These are phyloP conservation scores for Anastrepha ludens DNA, from an alignment of 1,140 invertebrate genomes.

Conservation along the genomic window DNA sequence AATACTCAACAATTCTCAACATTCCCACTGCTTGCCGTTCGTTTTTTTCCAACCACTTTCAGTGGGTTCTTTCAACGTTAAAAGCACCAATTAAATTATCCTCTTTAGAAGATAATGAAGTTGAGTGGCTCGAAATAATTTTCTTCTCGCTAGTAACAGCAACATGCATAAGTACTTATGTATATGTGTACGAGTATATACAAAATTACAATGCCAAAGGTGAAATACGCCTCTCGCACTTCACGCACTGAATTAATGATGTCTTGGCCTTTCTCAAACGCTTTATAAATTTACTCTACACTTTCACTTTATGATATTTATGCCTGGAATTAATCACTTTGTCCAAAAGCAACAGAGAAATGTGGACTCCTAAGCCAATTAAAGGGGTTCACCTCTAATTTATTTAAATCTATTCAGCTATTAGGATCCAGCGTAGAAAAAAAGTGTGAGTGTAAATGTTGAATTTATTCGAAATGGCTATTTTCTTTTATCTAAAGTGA, in stretches of 20 bases:
- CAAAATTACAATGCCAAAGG: no score
- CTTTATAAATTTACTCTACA: background rate
- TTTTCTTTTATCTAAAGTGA: no score
- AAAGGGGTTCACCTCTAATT: constrained; percentile 22
- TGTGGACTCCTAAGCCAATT: background rate
- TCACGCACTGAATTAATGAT: background rate
- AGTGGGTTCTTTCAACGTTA: background rate
- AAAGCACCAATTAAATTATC: constrained; percentile 21
- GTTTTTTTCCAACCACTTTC: background rate
- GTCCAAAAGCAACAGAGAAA: background rate
- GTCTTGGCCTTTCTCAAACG: background rate
- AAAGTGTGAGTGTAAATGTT: background rate
- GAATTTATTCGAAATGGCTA: background rate
- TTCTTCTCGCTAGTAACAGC: background rate
- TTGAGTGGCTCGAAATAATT: background rate
- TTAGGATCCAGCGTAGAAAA: background rate
- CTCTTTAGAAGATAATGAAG: constrained; percentile 13
- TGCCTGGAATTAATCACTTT: background rate
- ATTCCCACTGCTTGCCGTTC: background rate
- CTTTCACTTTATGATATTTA: constrained; percentile 1
- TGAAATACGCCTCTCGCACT: background rate
- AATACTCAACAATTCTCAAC: background rate
- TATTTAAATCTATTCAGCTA: constrained; percentile 24
- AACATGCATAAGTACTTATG: background rate
- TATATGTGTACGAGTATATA: no score